Percentiles rank a stretch among this genome's conserved stretches.
phyloP scores from a whole-genome alignment of 1,140 invertebrate species.

The Calliopsis andreniformis region DNA sequence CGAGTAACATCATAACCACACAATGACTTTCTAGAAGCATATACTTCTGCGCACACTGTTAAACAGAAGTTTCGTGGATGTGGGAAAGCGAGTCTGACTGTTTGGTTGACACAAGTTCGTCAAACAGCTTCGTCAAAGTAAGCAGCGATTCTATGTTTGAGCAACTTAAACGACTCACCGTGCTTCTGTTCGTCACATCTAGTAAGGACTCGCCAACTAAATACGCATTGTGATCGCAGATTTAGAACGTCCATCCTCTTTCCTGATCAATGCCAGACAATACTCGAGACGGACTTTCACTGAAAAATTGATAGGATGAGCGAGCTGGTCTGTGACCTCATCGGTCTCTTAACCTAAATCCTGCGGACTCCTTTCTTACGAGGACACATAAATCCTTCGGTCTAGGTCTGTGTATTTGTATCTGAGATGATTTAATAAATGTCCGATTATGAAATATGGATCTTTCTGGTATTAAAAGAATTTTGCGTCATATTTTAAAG shows the following conservation, averaged over 20 bases:
- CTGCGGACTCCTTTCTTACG: neutral
- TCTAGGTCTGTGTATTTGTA: too few species aligned
- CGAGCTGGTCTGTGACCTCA: neutral
- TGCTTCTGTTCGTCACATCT: neutral
- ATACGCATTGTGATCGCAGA: neutral
- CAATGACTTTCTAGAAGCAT: too few species aligned
- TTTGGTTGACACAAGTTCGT: neutral
- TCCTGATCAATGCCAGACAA: neutral
- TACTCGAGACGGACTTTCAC: constrained; percentile 2
- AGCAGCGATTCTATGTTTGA: neutral
- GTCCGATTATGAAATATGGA: too few species aligned
- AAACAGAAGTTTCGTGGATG: neutral
- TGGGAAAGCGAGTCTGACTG: neutral
- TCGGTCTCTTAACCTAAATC: constrained; percentile 5
- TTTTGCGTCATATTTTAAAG: too few species aligned
- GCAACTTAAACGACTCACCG: neutral
- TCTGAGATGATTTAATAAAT: neutral
- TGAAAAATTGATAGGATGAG: neutral
- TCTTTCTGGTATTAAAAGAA: neutral
- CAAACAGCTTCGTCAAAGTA: neutral
- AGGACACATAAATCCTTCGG: neutral
- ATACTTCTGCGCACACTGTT: neutral
- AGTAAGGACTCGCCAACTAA: neutral
- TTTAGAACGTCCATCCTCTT: neutral
- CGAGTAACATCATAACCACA: neutral